phyloP scores from a whole-genome alignment of 2,888 invertebrate species.

The Lithosia quadra region DNA sequence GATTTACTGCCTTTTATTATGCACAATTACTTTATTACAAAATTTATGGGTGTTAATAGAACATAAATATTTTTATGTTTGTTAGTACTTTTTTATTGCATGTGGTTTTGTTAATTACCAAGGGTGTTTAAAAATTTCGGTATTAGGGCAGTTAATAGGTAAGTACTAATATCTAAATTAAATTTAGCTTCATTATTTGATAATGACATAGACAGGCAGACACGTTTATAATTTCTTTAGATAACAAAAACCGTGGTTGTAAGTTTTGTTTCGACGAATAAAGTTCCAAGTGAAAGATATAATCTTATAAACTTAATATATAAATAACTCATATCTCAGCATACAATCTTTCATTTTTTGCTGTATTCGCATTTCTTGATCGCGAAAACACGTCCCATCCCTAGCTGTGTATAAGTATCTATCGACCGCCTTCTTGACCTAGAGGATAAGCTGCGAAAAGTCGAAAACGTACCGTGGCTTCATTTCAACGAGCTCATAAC shows the following conservation, averaged over 20 bases:
- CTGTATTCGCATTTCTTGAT: constrained; percentile 26
- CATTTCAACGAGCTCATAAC: constrained; percentile 41
- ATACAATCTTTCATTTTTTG: constrained; percentile 27
- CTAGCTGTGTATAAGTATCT: constrained; percentile 34
- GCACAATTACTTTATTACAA: neutral
- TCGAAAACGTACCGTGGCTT: constrained; percentile 52
- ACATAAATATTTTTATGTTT: neutral
- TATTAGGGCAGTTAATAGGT: too few relatives aligned
- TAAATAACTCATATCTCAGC: constrained; percentile 29
- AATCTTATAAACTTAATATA: constrained; percentile 26
- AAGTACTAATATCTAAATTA: too few relatives aligned
- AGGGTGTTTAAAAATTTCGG: too few relatives aligned
- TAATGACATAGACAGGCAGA: too few relatives aligned
- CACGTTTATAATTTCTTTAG: too few relatives aligned
- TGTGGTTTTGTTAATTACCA: neutral
- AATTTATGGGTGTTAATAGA: neutral
- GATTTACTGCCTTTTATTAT: neutral
- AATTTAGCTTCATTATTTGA: too few relatives aligned
- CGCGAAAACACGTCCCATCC: constrained; percentile 36
- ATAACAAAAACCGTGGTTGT: neutral
- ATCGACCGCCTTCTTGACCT: constrained; percentile 52
- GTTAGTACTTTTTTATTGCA: neutral
- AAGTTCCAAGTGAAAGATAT: constrained; percentile 15
- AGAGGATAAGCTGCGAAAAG: constrained; percentile 53
- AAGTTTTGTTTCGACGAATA: constrained; percentile 10